These are phyloP conservation scores for Poeciliopsis presidionis DNA, from an alignment of 2,797 vertebrate species.

Conservation along the genomic window DNA sequence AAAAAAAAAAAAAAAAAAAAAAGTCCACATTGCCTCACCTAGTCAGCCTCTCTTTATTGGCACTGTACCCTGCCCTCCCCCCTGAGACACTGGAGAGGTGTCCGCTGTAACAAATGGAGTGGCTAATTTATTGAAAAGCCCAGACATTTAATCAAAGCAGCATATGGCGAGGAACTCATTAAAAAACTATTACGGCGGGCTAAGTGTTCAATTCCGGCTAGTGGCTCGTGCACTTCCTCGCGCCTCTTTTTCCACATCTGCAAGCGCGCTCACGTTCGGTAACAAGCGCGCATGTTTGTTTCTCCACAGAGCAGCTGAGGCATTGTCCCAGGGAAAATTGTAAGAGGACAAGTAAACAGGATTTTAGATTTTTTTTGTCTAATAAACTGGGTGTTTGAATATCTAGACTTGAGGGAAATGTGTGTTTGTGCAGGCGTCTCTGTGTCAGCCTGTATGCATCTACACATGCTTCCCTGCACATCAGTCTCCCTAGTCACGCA, in stretches of 20 bases:
- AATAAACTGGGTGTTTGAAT: neutral
- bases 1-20: neutral
- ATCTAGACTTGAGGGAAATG: neutral
- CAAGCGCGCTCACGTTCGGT: neutral
- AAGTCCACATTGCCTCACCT: neutral
- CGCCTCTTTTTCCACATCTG: constrained; percentile 23
- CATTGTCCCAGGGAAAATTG: constrained; percentile 1
- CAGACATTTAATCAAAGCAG: constrained; percentile 71
- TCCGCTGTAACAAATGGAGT: constrained; percentile 49
- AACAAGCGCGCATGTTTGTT: neutral
- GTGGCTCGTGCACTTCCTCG: constrained; percentile 42
- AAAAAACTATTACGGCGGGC: constrained; percentile 74
- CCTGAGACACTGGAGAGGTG: constrained; percentile 11
- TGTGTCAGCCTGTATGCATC: constrained; percentile 18
- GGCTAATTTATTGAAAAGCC: constrained; percentile 67
- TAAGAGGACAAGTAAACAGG: constrained; percentile 10
- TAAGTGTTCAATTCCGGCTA: constrained; percentile 63
- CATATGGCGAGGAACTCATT: constrained; percentile 67
- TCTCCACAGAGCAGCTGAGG: constrained; percentile 13
- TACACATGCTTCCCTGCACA: constrained; percentile 33
- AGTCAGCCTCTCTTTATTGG: constrained; percentile 12
- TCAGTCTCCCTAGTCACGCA: constrained; percentile 30
- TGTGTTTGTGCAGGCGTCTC: neutral
- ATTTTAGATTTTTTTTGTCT: neutral
- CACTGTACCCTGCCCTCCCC: neutral